Conservation (phyloP, 2,888 invertebrate species). For the Leptogaster cylindrica region DNA sequence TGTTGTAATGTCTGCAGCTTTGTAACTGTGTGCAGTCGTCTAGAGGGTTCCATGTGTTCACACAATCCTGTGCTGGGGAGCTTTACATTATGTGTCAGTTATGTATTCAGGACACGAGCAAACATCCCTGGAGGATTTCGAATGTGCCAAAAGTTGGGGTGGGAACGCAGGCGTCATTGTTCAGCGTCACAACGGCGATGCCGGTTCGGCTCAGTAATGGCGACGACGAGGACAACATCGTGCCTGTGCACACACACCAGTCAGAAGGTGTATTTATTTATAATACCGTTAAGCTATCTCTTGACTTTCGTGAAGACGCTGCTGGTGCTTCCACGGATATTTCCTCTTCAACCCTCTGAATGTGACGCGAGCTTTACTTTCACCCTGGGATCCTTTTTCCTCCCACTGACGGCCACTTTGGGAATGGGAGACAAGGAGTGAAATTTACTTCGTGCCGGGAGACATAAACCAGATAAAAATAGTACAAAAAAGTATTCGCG, state of each 20-base stretch:
- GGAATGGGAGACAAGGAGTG: too few species aligned
- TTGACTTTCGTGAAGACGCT: neutral
- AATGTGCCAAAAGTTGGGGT: constrained; percentile 21
- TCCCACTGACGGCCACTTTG: constrained; percentile 5
- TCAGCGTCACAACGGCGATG: constrained; percentile 38
- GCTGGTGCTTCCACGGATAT: too few species aligned
- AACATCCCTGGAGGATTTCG: constrained; percentile 19
- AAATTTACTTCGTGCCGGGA: too few species aligned
- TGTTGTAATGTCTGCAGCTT: constrained; percentile 46
- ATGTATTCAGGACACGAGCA: constrained; percentile 35
- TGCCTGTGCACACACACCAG: constrained; percentile 20
- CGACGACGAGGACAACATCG: constrained; percentile 14
- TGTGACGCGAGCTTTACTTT: neutral
- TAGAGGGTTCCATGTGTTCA: constrained; percentile 6
- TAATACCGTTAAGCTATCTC: constrained; percentile 12
- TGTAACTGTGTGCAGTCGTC: constrained; percentile 35
- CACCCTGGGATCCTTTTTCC: neutral
- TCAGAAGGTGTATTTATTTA: constrained; percentile 2
- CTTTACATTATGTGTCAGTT: constrained; percentile 32
- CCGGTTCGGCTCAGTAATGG: constrained; percentile 21
- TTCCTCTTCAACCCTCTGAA: too few species aligned
- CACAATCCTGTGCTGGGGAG: too few species aligned
- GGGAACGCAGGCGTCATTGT: constrained; percentile 44
- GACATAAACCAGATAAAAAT: too few species aligned
- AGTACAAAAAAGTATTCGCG: too few species aligned